Conservation (phyloP, 1,140 invertebrate genomes). For the Lucilia cuprina region DNA sequence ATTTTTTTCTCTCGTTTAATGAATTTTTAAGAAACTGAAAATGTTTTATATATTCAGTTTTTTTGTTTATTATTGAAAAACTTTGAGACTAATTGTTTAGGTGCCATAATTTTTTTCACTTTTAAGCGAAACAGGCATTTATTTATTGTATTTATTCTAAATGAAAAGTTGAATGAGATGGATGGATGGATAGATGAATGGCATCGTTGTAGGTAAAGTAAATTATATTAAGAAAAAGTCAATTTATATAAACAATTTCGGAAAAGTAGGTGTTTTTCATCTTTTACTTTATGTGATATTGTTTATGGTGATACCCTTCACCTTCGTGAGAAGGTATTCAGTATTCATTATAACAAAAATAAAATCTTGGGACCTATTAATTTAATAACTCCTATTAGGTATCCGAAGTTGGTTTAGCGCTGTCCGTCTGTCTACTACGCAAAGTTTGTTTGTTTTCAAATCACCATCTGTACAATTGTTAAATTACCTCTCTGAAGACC, state of each 20-base stretch:
- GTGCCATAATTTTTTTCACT: slow-evolving; percentile 9
- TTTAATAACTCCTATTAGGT: no score
- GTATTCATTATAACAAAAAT: no score
- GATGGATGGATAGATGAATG: not conserved
- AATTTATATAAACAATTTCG: slow-evolving; percentile 26
- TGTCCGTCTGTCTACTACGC: no score
- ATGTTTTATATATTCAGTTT: not conserved
- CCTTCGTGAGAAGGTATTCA: no score
- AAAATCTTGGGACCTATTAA: no score
- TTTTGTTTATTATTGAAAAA: slow-evolving; percentile 21
- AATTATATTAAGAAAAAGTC: slow-evolving; percentile 27
- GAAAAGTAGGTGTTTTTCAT: slow-evolving; percentile 8
- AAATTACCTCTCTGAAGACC: no score
- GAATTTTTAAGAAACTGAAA: not conserved
- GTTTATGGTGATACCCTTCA: no score
- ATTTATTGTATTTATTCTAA: no score
- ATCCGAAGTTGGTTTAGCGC: no score
- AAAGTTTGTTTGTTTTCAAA: no score
- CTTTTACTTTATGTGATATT: not conserved
- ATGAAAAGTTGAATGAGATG: not conserved
- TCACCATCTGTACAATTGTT: no score
- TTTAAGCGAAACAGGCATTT: not conserved
- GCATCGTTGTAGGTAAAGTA: slow-evolving; percentile 28
- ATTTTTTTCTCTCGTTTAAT: no score
- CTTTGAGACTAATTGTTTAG: slow-evolving; percentile 23